A percentile compares a stretch with the other conserved stretches of the same genome.
phyloP scores from a whole-genome alignment of 2,797 vertebrate genomes.

The Eospalax fontanierii region DNA sequence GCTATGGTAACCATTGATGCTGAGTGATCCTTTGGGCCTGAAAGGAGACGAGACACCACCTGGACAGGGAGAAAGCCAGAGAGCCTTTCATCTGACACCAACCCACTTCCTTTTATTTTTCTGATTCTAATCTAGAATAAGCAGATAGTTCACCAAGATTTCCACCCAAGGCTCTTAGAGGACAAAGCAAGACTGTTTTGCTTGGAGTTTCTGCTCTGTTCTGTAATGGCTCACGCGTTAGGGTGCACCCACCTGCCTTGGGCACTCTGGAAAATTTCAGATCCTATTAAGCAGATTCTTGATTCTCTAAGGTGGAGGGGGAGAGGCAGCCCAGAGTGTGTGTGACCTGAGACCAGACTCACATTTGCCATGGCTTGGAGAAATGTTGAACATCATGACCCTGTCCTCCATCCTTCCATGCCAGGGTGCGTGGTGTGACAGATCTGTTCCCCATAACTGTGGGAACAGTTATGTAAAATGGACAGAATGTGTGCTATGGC shows the following conservation, averaged over 20 bases:
- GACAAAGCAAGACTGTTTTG: background rate
- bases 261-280: background rate
- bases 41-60: background rate
- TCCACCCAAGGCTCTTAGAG: background rate
- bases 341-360: fast-evolving
- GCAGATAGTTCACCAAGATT: background rate
- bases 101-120: background rate
- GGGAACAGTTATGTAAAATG: background rate
- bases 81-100: background rate
- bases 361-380: too few relatives aligned
- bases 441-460: fast-evolving
- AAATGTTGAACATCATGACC: background rate
- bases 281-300: too few relatives aligned
- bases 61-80: fast-evolving
- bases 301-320: background rate
- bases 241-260: background rate
- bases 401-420: background rate
- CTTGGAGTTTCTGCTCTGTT: background rate
- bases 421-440: background rate
- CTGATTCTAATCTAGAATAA: background rate
- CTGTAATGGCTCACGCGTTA: background rate
- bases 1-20: fast-evolving
- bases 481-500: background rate
- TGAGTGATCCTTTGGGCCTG: fast-evolving
- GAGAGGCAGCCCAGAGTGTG: background rate